A percentile compares a stretch with the other conserved stretches of the same genome.
Conservation (phyloP, 2,797 vertebrate species). For the Sebastes dallii region DNA sequence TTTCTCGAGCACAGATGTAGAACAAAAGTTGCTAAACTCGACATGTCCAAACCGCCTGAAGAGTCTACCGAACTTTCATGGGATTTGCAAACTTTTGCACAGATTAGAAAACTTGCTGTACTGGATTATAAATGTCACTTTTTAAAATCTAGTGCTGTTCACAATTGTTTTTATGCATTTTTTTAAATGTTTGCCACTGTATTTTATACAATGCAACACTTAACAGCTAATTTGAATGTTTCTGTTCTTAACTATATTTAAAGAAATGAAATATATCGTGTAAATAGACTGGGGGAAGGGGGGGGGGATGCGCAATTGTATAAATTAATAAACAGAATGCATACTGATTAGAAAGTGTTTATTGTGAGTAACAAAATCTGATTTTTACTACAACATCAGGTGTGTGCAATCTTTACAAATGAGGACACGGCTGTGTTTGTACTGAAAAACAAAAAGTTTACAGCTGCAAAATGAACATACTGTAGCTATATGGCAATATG, state of each 20-base stretch:
- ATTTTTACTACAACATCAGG: constrained; percentile 6
- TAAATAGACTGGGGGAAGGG: constrained; percentile 62
- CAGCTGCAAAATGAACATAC: not conserved
- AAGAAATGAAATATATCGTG: constrained; percentile 77
- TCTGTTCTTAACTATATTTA: constrained; percentile 82
- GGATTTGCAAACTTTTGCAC: constrained; percentile 85
- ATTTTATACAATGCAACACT: constrained; percentile 91
- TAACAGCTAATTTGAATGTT: constrained; percentile 89
- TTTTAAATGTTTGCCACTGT: constrained; percentile 86
- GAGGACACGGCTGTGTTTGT: constrained; percentile 1
- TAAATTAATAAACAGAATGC: constrained; percentile 77
- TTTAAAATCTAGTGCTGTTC: constrained; percentile 85
- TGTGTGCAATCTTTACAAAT: not conserved
- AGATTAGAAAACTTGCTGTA: constrained; percentile 81
- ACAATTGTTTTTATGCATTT: constrained; percentile 87
- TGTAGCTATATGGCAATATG: not conserved
- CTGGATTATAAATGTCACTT: constrained; percentile 78
- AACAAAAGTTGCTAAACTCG: constrained; percentile 63
- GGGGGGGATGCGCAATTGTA: constrained; percentile 61
- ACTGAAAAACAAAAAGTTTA: not conserved
- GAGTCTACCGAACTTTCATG: constrained; percentile 66
- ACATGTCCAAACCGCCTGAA: constrained; percentile 30
- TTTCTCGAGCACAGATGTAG: constrained; percentile 52
- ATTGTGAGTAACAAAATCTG: constrained; percentile 53
- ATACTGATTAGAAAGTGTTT: constrained; percentile 28